Evolutionary conservation across 2,797 vertebrate genomes (phyloP).

Genomic region (Helostoma temminkii): DNA sequence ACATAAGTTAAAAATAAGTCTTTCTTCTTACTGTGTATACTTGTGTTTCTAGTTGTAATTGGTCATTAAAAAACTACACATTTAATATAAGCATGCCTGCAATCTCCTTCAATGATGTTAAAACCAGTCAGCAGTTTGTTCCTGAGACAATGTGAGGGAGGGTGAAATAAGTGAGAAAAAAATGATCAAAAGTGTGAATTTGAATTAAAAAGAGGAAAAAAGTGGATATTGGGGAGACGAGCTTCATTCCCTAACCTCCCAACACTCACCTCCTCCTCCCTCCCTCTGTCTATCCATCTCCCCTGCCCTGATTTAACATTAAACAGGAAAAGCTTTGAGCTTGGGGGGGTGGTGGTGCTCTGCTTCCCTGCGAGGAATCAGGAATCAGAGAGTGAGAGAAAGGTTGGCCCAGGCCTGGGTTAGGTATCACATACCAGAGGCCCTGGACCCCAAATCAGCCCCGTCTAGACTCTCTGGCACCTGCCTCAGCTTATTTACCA

Average conservation of each 20-base stretch:
- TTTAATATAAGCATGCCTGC: not conserved
- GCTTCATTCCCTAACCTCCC: conserved; percentile 36
- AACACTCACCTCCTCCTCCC: conserved; percentile 30
- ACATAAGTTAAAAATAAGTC: not conserved
- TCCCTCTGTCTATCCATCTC: conserved; percentile 22
- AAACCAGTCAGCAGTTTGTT: not conserved
- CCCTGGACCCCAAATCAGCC: conserved; percentile 92
- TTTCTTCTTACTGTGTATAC: not conserved
- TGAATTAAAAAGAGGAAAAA: not conserved
- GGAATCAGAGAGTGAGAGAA: conserved; percentile 71
- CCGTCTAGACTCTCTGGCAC: conserved; percentile 99
- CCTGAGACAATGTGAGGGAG: not conserved
- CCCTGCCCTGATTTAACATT: conserved; percentile 87
- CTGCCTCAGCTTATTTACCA: conserved; percentile 97
- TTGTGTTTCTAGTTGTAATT: not conserved
- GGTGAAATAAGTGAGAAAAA: not conserved
- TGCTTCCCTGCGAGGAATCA: conserved; percentile 86
- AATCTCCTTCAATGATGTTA: not conserved
- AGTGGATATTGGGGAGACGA: conserved; percentile 69
- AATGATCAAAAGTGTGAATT: not conserved
- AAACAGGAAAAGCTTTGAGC: conserved; percentile 91
- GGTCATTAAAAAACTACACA: not conserved
- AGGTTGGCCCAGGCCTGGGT: conserved; percentile 84
- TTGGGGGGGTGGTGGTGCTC: conserved; percentile 49
- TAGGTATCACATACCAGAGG: conserved; percentile 97